Evolutionary conservation across 2,888 invertebrate species (phyloP), one percentile per base, ranked within the genome.

Genomic region (Parasteatoda lunata): DNA sequence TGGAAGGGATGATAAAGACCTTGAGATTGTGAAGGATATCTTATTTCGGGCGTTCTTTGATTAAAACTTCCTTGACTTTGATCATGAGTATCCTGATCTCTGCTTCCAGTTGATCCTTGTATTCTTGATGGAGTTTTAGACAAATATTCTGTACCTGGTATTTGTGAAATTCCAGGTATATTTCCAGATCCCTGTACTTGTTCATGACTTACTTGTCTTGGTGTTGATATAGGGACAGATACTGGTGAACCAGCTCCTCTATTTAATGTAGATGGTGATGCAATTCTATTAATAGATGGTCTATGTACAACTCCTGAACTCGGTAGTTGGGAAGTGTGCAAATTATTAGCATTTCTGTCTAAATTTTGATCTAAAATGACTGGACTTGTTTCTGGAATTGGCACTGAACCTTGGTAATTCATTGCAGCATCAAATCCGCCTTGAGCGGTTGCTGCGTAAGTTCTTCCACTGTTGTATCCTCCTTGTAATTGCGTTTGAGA

Each of bases 401-500:
- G 81, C 45, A 72, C 69, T 15, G 81, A 49, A 15, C 72, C 69
- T 69, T 87, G 77, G 64, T 77, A 81, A 49, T 66, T 72, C 64
- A 15, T 49, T 54, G 64, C 59, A 45, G 84, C 70, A 75, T 81
- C 85, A 70, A 88, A 85, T n/a, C 84, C 84, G n/a, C 88, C 84
- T 71, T 84, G 84, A 47, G 84, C 88, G 48, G 84, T 85, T 0
- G 88, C 88, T 11, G 59, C 51, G 30, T 88, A 88, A 11, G 80
- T 88, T 75, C 84, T 84, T 45, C 84, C 88, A 6, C 84, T 81
- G 15, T 76, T 52, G 66, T 85, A 88, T 48, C 78, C 81, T 2
- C 88, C 88, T 70, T 88, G 88, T 15, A 88, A 72, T n/a, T 88
- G 84, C 9, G 88, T 85, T 70, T 81, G 84, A 6, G 88, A 77